Conservation (phyloP, 2,797 vertebrate species). For the Platyrinchus mystaceus region DNA sequence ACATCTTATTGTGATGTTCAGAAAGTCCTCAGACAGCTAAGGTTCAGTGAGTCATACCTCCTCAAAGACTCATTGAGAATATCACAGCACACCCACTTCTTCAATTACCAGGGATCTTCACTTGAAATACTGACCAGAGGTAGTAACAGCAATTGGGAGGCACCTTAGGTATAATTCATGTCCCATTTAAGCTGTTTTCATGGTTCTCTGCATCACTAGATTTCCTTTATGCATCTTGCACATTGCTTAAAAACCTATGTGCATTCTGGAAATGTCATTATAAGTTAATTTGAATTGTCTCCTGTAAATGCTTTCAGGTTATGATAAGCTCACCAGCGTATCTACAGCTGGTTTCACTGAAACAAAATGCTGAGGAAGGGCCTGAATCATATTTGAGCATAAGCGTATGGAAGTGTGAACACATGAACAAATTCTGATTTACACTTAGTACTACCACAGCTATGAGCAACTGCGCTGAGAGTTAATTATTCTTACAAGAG, state of each 20-base stretch:
- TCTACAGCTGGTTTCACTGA: neutral
- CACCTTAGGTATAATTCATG: neutral
- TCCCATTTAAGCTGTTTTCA: neutral
- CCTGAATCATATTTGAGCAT: neutral
- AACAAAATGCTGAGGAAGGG: neutral
- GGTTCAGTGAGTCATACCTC: neutral
- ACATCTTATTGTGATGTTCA: neutral
- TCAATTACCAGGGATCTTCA: neutral
- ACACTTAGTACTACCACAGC: neutral
- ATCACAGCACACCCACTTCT: neutral
- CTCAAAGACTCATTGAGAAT: neutral
- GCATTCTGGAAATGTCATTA: neutral
- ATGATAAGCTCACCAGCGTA: neutral
- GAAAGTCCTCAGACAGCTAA: neutral
- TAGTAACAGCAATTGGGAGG: neutral
- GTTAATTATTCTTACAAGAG: neutral
- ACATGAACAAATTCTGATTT: neutral
- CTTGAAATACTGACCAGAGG: neutral
- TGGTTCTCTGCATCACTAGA: neutral
- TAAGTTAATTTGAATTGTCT: neutral
- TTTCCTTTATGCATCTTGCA: neutral
- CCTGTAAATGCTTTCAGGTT: neutral
- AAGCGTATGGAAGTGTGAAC: neutral
- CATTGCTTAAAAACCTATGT: neutral
- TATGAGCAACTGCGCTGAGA: neutral